A percentile compares a stretch with the other conserved stretches of the same genome.
Evolutionary conservation across 2,797 vertebrate genomes (phyloP).

Genomic region (Danio kyathit): DNA sequence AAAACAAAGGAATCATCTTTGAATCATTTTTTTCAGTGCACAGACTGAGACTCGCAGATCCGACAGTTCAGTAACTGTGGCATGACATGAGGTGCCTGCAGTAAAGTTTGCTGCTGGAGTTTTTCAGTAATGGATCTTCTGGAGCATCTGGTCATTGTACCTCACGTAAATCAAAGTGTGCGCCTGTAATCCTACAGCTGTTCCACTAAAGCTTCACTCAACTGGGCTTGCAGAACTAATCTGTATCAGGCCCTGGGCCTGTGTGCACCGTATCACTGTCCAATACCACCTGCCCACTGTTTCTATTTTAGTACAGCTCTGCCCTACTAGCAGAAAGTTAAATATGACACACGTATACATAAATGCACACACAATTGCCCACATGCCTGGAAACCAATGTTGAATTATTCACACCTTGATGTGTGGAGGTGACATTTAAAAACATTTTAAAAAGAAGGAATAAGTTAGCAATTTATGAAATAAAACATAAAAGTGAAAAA

Average conservation of each 20-base stretch:
- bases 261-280: conserved; percentile 31
- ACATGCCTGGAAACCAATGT: neutral
- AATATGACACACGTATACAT: conserved; percentile 25
- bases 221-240: conserved; percentile 46
- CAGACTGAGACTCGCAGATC: neutral
- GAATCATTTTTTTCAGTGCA: no score
- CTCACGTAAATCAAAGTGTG: conserved; percentile 49
- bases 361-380: neutral
- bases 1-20: no score
- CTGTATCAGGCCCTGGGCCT: conserved; percentile 20
- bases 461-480: no score
- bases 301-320: conserved; percentile 45
- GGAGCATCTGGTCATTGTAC: conserved; percentile 28
- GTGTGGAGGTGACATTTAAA: neutral
- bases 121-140: neutral
- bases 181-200: conserved; percentile 53
- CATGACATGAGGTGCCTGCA: neutral
- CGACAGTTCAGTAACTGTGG: neutral
- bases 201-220: conserved; percentile 49
- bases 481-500: neutral
- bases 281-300: conserved; percentile 41
- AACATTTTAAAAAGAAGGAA: neutral
- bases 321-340: conserved; percentile 43
- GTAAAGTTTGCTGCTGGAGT: neutral
- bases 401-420: neutral